Conservation (phyloP, 2,797 vertebrate genomes). For the Paedocypris micromegethes region DNA sequence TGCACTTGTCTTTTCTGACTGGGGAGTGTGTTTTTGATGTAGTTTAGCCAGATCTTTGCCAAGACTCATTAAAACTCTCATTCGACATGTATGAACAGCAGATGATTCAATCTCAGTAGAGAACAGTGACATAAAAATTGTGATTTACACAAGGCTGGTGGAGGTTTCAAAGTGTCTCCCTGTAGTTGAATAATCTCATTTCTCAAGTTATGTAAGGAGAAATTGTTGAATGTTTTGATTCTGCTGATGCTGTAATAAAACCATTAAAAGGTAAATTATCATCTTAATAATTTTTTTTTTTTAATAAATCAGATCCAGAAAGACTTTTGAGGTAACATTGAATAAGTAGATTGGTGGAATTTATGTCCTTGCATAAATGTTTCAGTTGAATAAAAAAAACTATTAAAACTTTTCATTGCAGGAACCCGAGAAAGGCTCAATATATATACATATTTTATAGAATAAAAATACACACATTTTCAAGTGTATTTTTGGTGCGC, state of each 20-base stretch:
- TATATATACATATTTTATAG: no score
- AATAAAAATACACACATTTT: no score
- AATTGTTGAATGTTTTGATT: constrained; percentile 74
- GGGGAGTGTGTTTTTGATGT: constrained; percentile 47
- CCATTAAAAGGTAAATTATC: no score
- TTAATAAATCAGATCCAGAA: no score
- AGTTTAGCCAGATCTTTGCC: constrained; percentile 54
- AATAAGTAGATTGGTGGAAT: no score
- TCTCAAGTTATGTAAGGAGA: constrained; percentile 70
- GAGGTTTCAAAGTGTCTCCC: constrained; percentile 44
- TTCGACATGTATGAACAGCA: constrained; percentile 20
- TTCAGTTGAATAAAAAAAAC: no score
- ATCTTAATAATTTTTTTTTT: no score
- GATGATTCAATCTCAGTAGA: constrained; percentile 42
- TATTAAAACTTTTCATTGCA: no score
- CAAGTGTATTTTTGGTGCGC: no score
- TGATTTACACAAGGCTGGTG: constrained; percentile 42
- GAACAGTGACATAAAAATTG: constrained; percentile 54
- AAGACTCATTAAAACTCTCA: constrained; percentile 32
- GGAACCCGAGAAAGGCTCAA: no score
- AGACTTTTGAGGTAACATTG: no score
- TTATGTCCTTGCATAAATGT: no score
- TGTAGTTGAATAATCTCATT: constrained; percentile 66
- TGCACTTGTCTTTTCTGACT: constrained; percentile 53
- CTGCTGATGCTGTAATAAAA: constrained; percentile 53